Conservation (phyloP, 1,140 invertebrate species). For the Drosophila repletoides region DNA sequence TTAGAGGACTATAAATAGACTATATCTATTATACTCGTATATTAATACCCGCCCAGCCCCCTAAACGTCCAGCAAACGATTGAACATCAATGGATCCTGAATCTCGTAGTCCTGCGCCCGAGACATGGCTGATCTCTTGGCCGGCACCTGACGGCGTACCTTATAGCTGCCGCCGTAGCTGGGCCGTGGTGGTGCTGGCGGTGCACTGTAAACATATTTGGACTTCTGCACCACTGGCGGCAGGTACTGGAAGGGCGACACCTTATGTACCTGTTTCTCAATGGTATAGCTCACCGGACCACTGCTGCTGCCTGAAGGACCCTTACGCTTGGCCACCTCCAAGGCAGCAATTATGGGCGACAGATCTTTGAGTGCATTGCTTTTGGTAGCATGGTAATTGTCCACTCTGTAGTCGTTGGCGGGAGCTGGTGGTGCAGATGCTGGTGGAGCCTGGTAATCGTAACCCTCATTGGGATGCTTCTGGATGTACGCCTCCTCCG, state of each 20-base stretch:
- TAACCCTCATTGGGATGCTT: slow-evolving; percentile 80
- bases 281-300: slow-evolving; percentile 60
- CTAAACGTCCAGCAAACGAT: slow-evolving; percentile 70
- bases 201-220: slow-evolving; percentile 65
- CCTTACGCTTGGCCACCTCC: slow-evolving; percentile 72
- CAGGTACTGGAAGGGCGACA: slow-evolving; percentile 58
- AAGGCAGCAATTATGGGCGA: slow-evolving; percentile 76
- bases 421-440: neutral
- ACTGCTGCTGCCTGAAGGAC: slow-evolving; percentile 7
- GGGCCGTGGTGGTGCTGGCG: slow-evolving; percentile 17
- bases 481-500: slow-evolving; percentile 71
- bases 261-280: slow-evolving; percentile 74
- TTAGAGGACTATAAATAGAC: slow-evolving; percentile 61
- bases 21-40: too few relatives aligned
- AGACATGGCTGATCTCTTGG: slow-evolving; percentile 33
- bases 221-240: slow-evolving; percentile 74
- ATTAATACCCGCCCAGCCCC: slow-evolving; percentile 11
- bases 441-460: slow-evolving; percentile 54
- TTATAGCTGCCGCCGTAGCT: slow-evolving; percentile 60
- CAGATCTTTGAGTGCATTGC: slow-evolving; percentile 65
- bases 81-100: slow-evolving; percentile 73
- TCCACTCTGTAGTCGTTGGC: slow-evolving; percentile 58
- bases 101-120: slow-evolving; percentile 68
- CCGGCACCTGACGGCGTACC: slow-evolving; percentile 63
- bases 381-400: slow-evolving; percentile 69